Conservation (phyloP, 2,888 invertebrate genomes). For the Lycophotia porphyrea region DNA sequence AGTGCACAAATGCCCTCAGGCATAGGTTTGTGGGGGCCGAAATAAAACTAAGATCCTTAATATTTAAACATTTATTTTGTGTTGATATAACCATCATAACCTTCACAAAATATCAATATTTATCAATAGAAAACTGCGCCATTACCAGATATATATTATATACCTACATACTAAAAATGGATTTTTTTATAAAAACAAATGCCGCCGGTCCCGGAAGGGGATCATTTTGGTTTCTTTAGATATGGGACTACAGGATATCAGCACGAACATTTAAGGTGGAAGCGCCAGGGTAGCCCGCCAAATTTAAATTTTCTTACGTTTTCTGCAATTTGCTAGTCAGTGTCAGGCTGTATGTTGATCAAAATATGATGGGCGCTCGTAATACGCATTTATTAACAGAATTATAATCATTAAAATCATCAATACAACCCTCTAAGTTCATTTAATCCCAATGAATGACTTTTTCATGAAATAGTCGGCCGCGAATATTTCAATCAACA, state of each 20-base stretch:
- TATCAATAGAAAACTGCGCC: slow-evolving; percentile 24
- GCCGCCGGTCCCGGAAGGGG: not conserved
- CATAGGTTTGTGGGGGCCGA: not conserved
- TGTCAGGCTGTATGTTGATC: too few relatives aligned
- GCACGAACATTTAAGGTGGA: not conserved
- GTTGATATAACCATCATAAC: slow-evolving; percentile 20
- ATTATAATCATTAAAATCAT: too few relatives aligned
- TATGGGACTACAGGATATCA: not conserved
- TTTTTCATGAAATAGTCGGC: too few relatives aligned
- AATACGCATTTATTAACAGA: too few relatives aligned
- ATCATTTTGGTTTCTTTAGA: not conserved
- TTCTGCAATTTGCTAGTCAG: too few relatives aligned
- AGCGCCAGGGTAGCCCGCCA: too few relatives aligned
- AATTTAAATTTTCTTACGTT: too few relatives aligned
- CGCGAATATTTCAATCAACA: too few relatives aligned
- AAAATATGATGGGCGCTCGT: too few relatives aligned
- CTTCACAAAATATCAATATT: slow-evolving; percentile 11
- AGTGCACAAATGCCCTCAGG: too few relatives aligned
- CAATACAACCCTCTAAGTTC: too few relatives aligned
- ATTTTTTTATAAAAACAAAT: not conserved
- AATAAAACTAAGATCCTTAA: slow-evolving; percentile 1
- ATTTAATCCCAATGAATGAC: too few relatives aligned
- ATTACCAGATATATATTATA: not conserved
- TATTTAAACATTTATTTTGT: slow-evolving; percentile 28
- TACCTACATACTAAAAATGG: not conserved